Base-by-base conservation (phyloP, 2,888 invertebrate genomes). In the Drosophila paucipuncta region DNA sequence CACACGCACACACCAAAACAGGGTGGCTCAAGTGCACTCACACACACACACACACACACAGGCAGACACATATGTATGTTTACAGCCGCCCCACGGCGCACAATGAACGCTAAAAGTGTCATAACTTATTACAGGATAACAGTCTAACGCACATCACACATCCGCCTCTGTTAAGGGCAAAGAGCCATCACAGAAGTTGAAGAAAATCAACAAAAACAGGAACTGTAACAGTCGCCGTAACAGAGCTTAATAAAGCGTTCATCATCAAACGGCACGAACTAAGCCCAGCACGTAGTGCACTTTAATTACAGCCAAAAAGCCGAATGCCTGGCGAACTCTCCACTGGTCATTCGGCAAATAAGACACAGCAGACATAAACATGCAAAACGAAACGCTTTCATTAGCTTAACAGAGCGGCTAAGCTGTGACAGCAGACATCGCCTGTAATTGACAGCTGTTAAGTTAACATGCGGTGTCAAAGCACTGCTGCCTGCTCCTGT, bases 371-470 rank as follows among this genome's bases (percentile, higher is more conserved):
- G 13, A n/a, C 52, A 35, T 22, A 16, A 30, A 43, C 53, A 49
- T 54, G 57, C 52, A 37, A 53, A 52, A 28, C 54, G 55, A 57
- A 62, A 53, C 52, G 50, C 68, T 64, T 76, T 76, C 78, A 78
- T 78, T 78, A 78, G 80, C 73, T 62, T 76, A 78, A 80, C 78
- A 80, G 72, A 68, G 65, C 62, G 22, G 57, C 63, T 67, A 59
- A 72, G 77, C 76, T 60, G 77, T 33, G 33, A 30, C 28, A 57
- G 54, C 50, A 68, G 76, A 60, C 58, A 41, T 31, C 83, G 69
- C 49, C 68, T 80, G 89, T 80, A 83, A 85, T 90, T 90, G 90
- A 83, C 87, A 88, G 78, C 80, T 90, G 87, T 86, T 90, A 89
- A 74, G 71, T 77, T 87, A 90, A 85, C 90, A 82, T 82, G 58